Base-by-base conservation (phyloP, 2,113 vertebrate genomes). In the Numenius arquata region DNA sequence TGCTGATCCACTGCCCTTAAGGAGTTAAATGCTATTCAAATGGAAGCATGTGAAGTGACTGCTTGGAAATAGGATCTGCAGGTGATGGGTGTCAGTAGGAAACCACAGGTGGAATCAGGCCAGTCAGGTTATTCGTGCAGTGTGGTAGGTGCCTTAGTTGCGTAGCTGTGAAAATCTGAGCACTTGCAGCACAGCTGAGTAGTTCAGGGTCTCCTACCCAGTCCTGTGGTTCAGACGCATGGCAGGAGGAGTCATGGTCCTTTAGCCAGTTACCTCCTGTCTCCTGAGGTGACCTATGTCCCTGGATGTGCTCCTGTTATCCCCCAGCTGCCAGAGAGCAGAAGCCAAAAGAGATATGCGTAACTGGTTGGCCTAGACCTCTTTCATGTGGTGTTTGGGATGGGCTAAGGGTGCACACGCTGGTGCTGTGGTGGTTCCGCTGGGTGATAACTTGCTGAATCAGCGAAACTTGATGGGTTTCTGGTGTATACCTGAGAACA, bases 21-120 rank as follows among this genome's bases (percentile, higher is more conserved):
- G 72, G 90, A 81, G 82, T 90, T 94, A 96, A 93, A 88, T 55
- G 41, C 32, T 74, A 17, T 62, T 95, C 71, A 72, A 11, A 88
- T 61, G 47, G 55, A 71, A 91, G 18, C 59, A 52, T 45, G 41
- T 71, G 63, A 85, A 90, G 55, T 25, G 68, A 70, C 41, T 21
- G 6, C 36, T 82, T 78, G 71, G 85, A 81, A 95, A 90, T 53
- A n/a, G 2, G 56, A 90, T 58, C 47, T 0, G 0, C 43, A 68
- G 59, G 22, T 71, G 61, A 23, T 75, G 68, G 43, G 48, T 90
- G 76, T 88, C 92, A 77, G 29, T 52, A 75, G 82, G 94, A 86
- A 84, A 78, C 38, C 52, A 55, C 36, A 61, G 62, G 50, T 90
- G 72, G 88, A 93, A 87, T 61, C 72, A 88, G 70, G 59, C 75